phyloP scores from a whole-genome alignment of 2,888 invertebrate species.

The Muschampia plurimacula region DNA sequence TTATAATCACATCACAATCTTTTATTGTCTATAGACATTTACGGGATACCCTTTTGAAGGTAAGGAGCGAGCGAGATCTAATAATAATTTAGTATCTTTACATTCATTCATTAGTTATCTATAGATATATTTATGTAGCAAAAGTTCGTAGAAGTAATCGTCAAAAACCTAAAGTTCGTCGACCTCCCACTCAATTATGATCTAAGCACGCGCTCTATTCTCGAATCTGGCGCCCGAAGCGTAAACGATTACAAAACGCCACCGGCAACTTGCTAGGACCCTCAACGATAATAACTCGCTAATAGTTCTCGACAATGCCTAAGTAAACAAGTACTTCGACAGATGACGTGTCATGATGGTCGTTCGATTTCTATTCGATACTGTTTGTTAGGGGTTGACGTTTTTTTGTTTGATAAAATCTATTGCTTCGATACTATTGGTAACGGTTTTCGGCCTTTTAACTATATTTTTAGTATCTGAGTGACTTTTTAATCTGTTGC shows the following conservation, averaged over 20 bases:
- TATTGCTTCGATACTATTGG: constrained; percentile 19
- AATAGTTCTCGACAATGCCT: constrained; percentile 62
- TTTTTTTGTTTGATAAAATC: constrained; percentile 7
- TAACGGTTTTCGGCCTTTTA: constrained; percentile 44
- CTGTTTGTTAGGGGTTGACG: constrained; percentile 58
- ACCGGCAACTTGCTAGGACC: constrained; percentile 47
- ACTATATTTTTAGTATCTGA: constrained; percentile 16
- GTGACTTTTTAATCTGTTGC: background rate
- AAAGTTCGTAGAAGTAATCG: background rate
- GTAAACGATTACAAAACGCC: constrained; percentile 63
- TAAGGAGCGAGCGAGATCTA: too few relatives aligned
- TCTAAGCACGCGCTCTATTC: constrained; percentile 56
- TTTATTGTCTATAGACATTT: too few relatives aligned
- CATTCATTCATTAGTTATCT: background rate
- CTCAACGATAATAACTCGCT: constrained; percentile 60
- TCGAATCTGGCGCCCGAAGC: constrained; percentile 55
- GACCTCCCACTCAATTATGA: constrained; percentile 59
- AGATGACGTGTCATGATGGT: constrained; percentile 57
- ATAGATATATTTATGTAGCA: background rate
- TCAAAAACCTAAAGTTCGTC: constrained; percentile 26
- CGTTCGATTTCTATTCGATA: constrained; percentile 52
- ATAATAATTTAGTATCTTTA: background rate
- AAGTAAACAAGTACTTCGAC: constrained; percentile 65
- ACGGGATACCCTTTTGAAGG: too few relatives aligned
- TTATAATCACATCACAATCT: too few relatives aligned